These are phyloP conservation scores for Barypeithes pellucidus DNA, from an alignment of 2,888 invertebrate species.

Conservation along the genomic window DNA sequence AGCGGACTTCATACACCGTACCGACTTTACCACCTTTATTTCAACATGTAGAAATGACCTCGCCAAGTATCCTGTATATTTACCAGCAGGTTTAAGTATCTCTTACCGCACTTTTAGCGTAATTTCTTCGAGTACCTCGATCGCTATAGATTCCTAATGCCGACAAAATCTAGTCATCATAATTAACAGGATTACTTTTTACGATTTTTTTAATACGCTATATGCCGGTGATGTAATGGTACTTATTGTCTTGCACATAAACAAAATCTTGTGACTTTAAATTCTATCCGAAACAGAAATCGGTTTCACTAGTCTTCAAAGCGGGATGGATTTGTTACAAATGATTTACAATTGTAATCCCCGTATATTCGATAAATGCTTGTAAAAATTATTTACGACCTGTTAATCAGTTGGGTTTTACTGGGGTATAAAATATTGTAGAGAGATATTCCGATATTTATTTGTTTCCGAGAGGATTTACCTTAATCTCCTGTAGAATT, in stretches of 20 bases:
- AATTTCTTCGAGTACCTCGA: too few species aligned
- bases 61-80: too few species aligned
- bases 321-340: neutral
- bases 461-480: neutral
- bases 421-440: neutral
- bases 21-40: too few species aligned
- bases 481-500: neutral
- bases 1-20: too few species aligned
- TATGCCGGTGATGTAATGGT: neutral
- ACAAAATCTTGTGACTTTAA: neutral
- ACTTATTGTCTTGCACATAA: neutral
- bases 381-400: conserved; percentile 9
- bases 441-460: neutral
- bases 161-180: too few species aligned
- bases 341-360: conserved; percentile 4
- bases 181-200: neutral
- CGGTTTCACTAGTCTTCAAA: neutral
- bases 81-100: too few species aligned
- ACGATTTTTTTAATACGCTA: neutral
- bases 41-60: too few species aligned
- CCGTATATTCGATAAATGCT: neutral
- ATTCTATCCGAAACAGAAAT: neutral
- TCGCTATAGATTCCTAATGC: too few species aligned
- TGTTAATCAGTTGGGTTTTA: neutral
- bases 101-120: too few species aligned